Evolutionary conservation across 2,888 invertebrate genomes (phyloP), one percentile per base, ranked within the genome.

Genomic region (Protodeltote pygarga): DNA sequence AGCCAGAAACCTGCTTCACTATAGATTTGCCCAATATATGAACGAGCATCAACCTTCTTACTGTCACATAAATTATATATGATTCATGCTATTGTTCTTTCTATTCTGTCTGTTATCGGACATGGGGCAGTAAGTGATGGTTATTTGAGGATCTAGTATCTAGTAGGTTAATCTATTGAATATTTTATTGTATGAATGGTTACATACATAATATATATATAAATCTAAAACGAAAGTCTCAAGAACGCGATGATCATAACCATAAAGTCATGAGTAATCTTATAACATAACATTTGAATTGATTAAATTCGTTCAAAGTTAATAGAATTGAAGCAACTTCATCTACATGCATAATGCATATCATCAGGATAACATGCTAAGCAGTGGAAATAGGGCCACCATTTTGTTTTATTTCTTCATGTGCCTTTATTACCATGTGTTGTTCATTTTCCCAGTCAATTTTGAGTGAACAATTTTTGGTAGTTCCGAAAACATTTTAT

Each of bases 281-380:
- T 14, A 16, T 13, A 25, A n/a, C 29, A 25, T 24, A 27, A 27
- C 17, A 54, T 45, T 49, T 41, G 32, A 54, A 40, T 37, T 37
- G 28, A 44, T 44, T 19, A 34, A 42, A 60, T 62, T 62, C 28
- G 20, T 40, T 35, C 37, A 40, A 41, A 14, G 13, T 29, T 45
- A 19, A 39, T 42, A 60, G 35, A 45, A 32, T 39, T 50, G 34
- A 16, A 45, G 34, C 8, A 42, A 27, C 32, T 25, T 45, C 46
- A 61, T 57, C 20, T 38, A 44, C 63, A 61, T 61, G 63, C 51
- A 60, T 60, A 55, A 55, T 62, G 33, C 42, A 62, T 55, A 47
- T 51, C 35, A 55, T 62, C 57, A 47, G 23, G 14, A 44, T 47
- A 47, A 42, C 29, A 40, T 29, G 46, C 32, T 44, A 47, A 42